Evolutionary conservation across 2,113 vertebrate genomes (phyloP).

Genomic region (Brachyhypopomus occidentalis): DNA sequence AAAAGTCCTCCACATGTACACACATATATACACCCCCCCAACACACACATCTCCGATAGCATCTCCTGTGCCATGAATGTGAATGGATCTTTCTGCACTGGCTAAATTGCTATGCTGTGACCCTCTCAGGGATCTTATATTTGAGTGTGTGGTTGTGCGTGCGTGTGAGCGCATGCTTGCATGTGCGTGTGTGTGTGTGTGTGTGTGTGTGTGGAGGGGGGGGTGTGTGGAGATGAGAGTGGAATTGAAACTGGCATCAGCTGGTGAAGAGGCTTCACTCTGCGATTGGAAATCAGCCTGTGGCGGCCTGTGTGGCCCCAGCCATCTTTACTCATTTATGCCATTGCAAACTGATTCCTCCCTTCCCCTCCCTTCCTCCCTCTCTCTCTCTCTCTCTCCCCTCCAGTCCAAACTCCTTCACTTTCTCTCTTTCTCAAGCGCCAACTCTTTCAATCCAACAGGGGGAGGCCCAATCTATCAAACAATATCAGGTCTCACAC

Average conservation of each 20-base stretch:
- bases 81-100: conserved; percentile 37
- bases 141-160: conserved; percentile 14
- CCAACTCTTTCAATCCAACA: conserved; percentile 21
- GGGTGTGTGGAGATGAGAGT: conserved; percentile 48
- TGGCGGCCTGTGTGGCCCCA: conserved; percentile 38
- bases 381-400: conserved; percentile 18
- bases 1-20: background rate
- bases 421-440: conserved; percentile 7
- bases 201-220: conserved; percentile 6
- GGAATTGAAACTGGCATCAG: conserved; percentile 60
- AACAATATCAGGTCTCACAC: conserved; percentile 10
- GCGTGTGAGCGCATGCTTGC: conserved; percentile 14
- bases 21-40: conserved; percentile 22
- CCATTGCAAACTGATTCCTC: conserved; percentile 52
- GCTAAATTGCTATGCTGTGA: conserved; percentile 37
- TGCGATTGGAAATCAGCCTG: conserved; percentile 54
- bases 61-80: conserved; percentile 29
- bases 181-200: conserved; percentile 2
- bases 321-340: conserved; percentile 60
- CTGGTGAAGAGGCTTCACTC: conserved; percentile 57
- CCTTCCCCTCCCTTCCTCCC: conserved; percentile 18
- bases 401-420: background rate
- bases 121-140: conserved; percentile 48
- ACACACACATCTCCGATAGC: conserved; percentile 23
- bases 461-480: conserved; percentile 26